Evolutionary conservation across 2,888 invertebrate species (phyloP).

Genomic region (Alviniconcha strummeri): DNA sequence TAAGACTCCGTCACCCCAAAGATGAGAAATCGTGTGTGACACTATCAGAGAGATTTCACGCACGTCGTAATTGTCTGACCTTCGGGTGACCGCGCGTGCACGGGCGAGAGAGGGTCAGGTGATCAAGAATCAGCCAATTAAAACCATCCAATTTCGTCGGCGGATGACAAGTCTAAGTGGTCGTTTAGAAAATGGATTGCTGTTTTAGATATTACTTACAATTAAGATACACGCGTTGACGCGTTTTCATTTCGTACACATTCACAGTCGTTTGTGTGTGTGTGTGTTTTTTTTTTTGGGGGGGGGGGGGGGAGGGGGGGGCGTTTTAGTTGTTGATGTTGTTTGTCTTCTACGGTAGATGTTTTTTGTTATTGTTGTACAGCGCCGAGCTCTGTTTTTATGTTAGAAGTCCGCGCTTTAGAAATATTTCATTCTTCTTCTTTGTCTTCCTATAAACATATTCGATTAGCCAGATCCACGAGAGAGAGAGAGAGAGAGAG

Average conservation of each 20-base stretch:
- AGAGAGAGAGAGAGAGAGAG: neutral
- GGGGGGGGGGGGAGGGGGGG: conserved; percentile 1
- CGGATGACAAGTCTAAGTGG: neutral
- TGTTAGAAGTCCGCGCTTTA: no score
- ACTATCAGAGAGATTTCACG: conserved; percentile 14
- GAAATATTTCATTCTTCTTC: no score
- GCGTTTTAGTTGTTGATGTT: neutral
- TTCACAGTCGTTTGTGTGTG: neutral
- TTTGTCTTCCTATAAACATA: no score
- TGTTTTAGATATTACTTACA: neutral
- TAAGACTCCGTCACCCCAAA: neutral
- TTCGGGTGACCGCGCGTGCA: neutral
- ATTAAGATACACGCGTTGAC: neutral
- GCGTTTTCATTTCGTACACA: neutral
- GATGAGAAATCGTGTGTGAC: conserved; percentile 30
- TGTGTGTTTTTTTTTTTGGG: neutral
- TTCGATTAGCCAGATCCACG: no score
- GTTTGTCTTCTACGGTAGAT: no score
- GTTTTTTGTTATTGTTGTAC: neutral
- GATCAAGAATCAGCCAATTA: conserved; percentile 5
- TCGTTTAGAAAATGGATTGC: conserved; percentile 2
- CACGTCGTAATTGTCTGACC: conserved; percentile 9
- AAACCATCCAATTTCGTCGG: neutral
- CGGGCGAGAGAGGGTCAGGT: conserved; percentile 16
- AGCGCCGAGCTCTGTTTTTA: neutral